These are phyloP conservation scores for Indicator maculatus DNA, from an alignment of 2,113 vertebrate genomes.

Conservation along the genomic window DNA sequence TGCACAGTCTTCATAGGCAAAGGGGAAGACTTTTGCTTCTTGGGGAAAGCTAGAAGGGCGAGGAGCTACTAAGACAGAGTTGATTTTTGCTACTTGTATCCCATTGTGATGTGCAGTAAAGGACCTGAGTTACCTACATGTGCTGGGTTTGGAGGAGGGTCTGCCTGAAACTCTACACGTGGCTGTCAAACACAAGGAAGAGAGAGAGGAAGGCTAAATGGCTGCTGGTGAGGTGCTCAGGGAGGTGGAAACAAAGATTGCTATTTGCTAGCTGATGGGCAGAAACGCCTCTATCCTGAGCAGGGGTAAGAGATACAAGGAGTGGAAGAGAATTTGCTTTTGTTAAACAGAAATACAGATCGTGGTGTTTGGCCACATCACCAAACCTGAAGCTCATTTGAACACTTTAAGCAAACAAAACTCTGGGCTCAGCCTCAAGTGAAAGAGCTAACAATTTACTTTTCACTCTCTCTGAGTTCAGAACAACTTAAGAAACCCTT, in stretches of 20 bases:
- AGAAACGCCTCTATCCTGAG: neutral
- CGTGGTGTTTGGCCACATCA: neutral
- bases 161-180: neutral
- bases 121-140: neutral
- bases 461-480: neutral
- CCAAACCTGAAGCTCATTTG: constrained; percentile 14
- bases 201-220: neutral
- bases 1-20: neutral
- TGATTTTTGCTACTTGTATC: neutral
- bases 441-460: constrained; percentile 36
- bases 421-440: neutral
- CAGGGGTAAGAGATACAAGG: neutral
- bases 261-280: neutral
- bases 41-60: neutral
- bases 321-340: constrained; percentile 25
- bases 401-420: constrained; percentile 17
- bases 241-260: neutral
- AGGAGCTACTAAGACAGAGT: neutral
- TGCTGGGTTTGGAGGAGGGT: neutral
- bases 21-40: neutral
- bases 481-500: neutral
- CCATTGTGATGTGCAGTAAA: neutral
- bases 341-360: constrained; percentile 9
- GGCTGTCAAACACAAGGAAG: neutral
- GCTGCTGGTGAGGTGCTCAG: neutral